These are phyloP conservation scores for Nephila pilipes DNA, from an alignment of 1,140 invertebrate species.

Conservation along the genomic window DNA sequence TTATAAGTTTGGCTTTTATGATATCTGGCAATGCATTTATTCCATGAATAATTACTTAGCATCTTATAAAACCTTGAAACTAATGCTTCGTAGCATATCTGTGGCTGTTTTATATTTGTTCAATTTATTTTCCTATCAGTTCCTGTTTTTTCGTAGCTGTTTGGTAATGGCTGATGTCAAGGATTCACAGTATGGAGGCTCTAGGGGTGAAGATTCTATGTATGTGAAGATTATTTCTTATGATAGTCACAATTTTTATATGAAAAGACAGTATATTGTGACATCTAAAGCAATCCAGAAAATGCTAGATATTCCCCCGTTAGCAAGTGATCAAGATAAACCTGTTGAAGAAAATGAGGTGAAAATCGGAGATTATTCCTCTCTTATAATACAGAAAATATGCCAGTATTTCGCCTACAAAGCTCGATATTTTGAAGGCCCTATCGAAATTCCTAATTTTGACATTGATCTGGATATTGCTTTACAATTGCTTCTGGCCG, in stretches of 20 bases:
- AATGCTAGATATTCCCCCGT: constrained; percentile 92
- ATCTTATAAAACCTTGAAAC: too few species aligned
- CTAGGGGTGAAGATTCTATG: constrained; percentile 98
- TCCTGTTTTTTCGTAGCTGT: too few species aligned
- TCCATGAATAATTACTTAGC: too few species aligned
- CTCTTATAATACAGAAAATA: constrained; percentile 98
- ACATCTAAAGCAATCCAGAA: constrained; percentile 99
- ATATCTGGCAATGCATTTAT: too few species aligned
- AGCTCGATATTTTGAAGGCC: constrained; percentile 97
- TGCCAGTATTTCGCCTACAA: constrained; percentile 88
- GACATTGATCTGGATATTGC: constrained; percentile 98
- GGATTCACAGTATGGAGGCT: constrained; percentile 90
- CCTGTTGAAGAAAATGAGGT: constrained; percentile 92
- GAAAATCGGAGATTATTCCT: constrained; percentile 99
- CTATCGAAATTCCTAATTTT: constrained; percentile 99
- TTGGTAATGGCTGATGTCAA: not conserved
- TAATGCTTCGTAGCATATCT: too few species aligned
- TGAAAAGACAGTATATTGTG: constrained; percentile 97
- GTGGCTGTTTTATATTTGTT: too few species aligned
- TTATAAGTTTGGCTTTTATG: too few species aligned
- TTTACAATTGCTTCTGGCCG: constrained; percentile 98
- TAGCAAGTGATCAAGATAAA: constrained; percentile 98
- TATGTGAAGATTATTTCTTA: constrained; percentile 99
- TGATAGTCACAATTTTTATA: constrained; percentile 98
- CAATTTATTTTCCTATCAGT: too few species aligned